Base-by-base conservation (phyloP, 2,797 vertebrate species). In the Clamator glandarius region DNA sequence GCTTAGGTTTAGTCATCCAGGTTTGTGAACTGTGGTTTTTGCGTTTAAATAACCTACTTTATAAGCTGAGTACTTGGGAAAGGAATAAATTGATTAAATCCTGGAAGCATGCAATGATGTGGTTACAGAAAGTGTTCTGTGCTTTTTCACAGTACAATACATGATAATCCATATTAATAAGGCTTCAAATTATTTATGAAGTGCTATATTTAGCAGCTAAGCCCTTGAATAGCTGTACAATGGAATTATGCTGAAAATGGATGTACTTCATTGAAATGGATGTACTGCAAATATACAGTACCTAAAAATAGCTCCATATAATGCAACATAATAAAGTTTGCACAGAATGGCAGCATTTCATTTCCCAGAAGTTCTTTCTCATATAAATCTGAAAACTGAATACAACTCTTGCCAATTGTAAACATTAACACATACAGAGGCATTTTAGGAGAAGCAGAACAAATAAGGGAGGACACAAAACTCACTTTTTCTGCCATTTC, bases 401-500 rank as follows among this genome's bases (percentile, higher is more conserved):
- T 78, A 62, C 15, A 77, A 73, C 46, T 80, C 86, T 89, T 77
- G 82, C 72, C 67, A 81, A 41, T 29, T 87, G 80, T 74, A 86
- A 84, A 92, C 8, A 2, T 95, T 90, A 79, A 79, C 35, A 58
- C 26, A 50, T 31, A 85, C 18, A 90, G 79, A 78, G 54, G 59
- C 46, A 78, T 87, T 84, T 62, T 46, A 92, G 84, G 54, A 93
- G 69, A 73, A 77, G 24, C 41, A 84, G 54, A 86, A 76, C 63
- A 87, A 95, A 88, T 84, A 81, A 88, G 78, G 57, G 85, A 91
- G 79, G 55, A 70, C 13, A 62, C 64, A 67, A 35, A 95, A 98
- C 98, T 97, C 97, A 99, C 99, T 98, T 99, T 99, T 97, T 99
- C 99, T 6, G 98, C 98, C 99, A 99, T 99, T 98, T 99, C 99